Percentiles rank a stretch among this genome's conserved stretches.
Evolutionary conservation across 23 tunicate genomes (phyloP).

Genomic region (Oikopleura albicans): DNA sequence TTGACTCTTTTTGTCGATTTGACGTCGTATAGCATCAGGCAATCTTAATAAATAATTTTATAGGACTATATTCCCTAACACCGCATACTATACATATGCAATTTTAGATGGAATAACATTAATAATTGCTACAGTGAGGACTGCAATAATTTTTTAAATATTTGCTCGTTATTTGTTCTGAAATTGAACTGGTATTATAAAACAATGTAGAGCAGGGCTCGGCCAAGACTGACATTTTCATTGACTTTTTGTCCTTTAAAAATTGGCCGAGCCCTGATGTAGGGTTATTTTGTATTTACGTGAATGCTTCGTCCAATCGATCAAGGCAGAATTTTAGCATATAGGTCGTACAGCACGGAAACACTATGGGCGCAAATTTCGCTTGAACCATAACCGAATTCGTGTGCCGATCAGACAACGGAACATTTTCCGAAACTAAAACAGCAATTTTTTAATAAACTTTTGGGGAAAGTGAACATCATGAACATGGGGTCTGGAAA

Average conservation of each 20-base stretch:
- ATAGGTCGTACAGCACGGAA: neutral
- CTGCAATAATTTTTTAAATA: neutral
- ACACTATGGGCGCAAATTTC: neutral
- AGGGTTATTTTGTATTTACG: neutral
- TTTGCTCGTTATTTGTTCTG: neutral
- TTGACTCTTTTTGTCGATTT: neutral
- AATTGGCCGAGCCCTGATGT: neutral
- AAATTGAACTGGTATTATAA: neutral
- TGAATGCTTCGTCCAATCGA: neutral
- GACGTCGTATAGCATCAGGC: neutral
- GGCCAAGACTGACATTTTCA: neutral
- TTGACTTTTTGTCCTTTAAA: no score
- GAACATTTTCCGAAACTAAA: neutral
- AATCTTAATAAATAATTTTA: neutral
- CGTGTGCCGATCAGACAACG: neutral
- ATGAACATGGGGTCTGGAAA: no score
- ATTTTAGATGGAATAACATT: no score
- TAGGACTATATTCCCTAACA: no score
- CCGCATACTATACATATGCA: no score
- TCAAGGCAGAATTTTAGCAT: neutral
- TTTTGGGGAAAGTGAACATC: no score
- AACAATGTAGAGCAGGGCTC: neutral
- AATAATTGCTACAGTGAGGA: neutral
- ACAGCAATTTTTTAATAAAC: neutral
- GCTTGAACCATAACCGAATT: neutral